Percentiles rank a stretch among this genome's conserved stretches.
Conservation (phyloP, 1,140 invertebrate species). For the Aplysia californica region DNA sequence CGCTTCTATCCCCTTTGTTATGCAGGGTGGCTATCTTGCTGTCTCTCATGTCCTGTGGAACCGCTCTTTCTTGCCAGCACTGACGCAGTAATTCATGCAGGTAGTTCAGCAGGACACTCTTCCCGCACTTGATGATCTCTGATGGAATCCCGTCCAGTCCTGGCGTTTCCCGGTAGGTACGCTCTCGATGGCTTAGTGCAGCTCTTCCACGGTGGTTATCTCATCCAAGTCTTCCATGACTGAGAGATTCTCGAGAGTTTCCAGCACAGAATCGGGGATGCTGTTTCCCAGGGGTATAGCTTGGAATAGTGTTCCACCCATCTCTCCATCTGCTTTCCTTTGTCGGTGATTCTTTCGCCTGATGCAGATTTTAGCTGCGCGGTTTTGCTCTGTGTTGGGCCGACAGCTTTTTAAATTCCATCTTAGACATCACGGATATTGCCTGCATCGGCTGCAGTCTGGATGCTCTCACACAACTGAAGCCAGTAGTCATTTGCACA, state of each 20-base stretch:
- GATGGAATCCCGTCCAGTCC: conserved; percentile 32
- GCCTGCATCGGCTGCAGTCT: conserved; percentile 11
- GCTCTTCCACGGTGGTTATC: conserved; percentile 6
- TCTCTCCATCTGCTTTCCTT: background rate
- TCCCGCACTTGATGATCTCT: conserved; percentile 28
- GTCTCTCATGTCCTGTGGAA: too few relatives aligned
- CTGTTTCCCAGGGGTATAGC: background rate
- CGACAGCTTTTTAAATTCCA: conserved; percentile 33
- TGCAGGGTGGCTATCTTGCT: too few relatives aligned
- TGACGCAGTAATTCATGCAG: too few relatives aligned
- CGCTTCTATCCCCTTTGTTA: too few relatives aligned
- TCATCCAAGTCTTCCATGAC: conserved; percentile 36
- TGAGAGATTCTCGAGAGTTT: conserved; percentile 33
- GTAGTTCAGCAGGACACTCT: conserved; percentile 5
- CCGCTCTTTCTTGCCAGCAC: too few relatives aligned
- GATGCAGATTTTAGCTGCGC: background rate
- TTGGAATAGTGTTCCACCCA: background rate
- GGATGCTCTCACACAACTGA: background rate
- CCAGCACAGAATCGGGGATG: conserved; percentile 20
- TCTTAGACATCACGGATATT: conserved; percentile 24
- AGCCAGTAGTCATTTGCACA: background rate
- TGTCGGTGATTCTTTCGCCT: background rate
- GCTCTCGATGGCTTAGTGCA: background rate
- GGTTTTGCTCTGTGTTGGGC: conserved; percentile 35
- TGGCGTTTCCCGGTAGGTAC: conserved; percentile 27